Evolutionary conservation across 2,888 invertebrate species (phyloP), one percentile per base, ranked within the genome.

Genomic region (Pocota personata): DNA sequence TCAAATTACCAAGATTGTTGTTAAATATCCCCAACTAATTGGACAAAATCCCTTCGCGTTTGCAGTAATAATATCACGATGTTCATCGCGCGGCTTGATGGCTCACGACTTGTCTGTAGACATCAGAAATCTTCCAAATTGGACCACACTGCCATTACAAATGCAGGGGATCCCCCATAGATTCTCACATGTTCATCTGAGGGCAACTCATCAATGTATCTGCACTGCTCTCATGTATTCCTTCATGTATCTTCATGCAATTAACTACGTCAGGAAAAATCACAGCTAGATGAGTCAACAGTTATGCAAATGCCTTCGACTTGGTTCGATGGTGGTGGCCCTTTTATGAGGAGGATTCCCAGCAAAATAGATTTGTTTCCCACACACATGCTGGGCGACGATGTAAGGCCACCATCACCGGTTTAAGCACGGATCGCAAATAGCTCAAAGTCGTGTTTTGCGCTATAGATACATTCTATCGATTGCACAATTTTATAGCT

Each of bases 101-200:
- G 64, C 84, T 86, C 84, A 86, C 84, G 84, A 86, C 66, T 66
- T 76, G 80, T 80, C 73, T 73, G 55, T 48, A 52, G 78, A 83
- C 64, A 72, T 55, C 16, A 32, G 27, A 37, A 64, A 35, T 64
- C 76, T 75, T 71, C 62, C 55, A 78, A 78, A 78, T 71, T 71
- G 71, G 78, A 78, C 78, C 62, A 60, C 66, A 55, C 35, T 43
- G 35, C 73, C 77, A 60, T 69, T 58, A 58, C 48, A 30, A 69
- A 14, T 52, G 48, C 12, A 27, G 21, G 69, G 50, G 52, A n/a
- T 30, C 50, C 43, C 69, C 66, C 67, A 75, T 27, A 37, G 37
- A 73, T 69, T 16, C 50, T 57, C 79, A 64, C 30, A 64, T 50
- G 55, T 37, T n/a, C n/a, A n/a, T 76, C 19, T 35, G 62, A 72